Conservation (phyloP, 2,113 vertebrate species). For the Procavia capensis region DNA sequence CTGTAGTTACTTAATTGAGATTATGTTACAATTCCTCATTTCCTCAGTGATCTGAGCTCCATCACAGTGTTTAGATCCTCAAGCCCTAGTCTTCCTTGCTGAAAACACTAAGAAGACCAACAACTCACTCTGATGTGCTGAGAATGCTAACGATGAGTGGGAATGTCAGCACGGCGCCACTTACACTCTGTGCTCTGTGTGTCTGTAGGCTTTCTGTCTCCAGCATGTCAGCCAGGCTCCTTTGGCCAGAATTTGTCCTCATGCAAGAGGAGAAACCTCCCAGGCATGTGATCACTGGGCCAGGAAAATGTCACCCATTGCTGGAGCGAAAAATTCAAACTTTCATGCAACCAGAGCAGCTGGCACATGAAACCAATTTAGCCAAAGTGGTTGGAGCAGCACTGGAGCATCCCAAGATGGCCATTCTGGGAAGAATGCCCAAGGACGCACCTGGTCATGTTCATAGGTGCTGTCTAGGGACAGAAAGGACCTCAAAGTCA, state of each 20-base stretch:
- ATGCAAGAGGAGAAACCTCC: slow-evolving; percentile 75
- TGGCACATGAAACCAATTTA: slow-evolving; percentile 77
- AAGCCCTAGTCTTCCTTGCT: slow-evolving; percentile 42
- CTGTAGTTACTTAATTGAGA: slow-evolving; percentile 41
- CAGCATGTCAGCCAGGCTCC: slow-evolving; percentile 74
- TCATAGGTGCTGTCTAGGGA: neutral
- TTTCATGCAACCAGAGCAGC: slow-evolving; percentile 53
- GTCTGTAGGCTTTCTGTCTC: slow-evolving; percentile 67
- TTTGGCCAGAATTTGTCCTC: slow-evolving; percentile 73
- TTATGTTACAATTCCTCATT: slow-evolving; percentile 10
- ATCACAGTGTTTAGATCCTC: neutral
- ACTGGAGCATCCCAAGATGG: neutral
- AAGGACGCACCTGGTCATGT: neutral
- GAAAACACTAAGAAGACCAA: slow-evolving; percentile 74
- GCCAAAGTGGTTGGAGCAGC: slow-evolving; percentile 45
- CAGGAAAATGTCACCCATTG: slow-evolving; percentile 81
- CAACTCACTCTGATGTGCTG: slow-evolving; percentile 55
- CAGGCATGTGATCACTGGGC: slow-evolving; percentile 72
- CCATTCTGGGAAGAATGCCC: neutral
- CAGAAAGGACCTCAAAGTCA: neutral
- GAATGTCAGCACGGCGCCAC: slow-evolving; percentile 65
- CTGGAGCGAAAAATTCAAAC: slow-evolving; percentile 79
- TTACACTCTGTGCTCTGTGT: slow-evolving; percentile 60
- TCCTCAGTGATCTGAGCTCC: slow-evolving; percentile 29
- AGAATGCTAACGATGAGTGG: slow-evolving; percentile 62